Percentiles rank a stretch among this genome's conserved stretches.
phyloP scores from a whole-genome alignment of 2,888 invertebrate genomes.

The Acleris emargana region DNA sequence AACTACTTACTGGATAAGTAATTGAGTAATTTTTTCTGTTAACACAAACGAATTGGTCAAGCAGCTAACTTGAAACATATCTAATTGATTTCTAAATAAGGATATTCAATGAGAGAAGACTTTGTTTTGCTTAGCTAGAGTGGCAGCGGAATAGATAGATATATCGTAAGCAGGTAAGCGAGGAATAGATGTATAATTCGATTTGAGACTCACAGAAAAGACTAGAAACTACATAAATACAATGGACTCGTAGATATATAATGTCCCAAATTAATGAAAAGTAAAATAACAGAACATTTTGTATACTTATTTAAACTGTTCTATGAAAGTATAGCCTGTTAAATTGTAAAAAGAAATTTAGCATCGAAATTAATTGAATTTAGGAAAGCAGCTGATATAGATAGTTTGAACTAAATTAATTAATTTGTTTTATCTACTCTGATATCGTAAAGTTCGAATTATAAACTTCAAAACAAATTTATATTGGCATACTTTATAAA shows the following conservation, averaged over 20 bases:
- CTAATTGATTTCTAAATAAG: neutral
- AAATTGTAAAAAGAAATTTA: constrained; percentile 19
- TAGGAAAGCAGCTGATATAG: neutral
- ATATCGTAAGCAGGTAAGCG: constrained; percentile 1
- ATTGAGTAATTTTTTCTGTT: constrained; percentile 1
- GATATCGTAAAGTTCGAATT: no score
- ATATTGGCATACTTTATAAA: no score
- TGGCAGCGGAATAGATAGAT: neutral
- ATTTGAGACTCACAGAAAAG: constrained; percentile 21
- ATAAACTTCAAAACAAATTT: no score
- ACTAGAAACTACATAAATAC: constrained; percentile 19
- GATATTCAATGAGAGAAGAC: neutral
- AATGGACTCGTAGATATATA: constrained; percentile 25
- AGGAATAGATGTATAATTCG: constrained; percentile 9
- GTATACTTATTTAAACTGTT: constrained; percentile 14
- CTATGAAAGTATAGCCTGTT: constrained; percentile 7
- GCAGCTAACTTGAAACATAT: neutral
- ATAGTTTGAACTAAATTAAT: neutral
- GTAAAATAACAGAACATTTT: constrained; percentile 13
- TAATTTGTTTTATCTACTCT: neutral
- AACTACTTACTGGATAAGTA: no score
- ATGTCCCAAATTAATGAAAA: constrained; percentile 25
- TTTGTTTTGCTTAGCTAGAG: neutral
- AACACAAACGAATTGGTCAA: neutral
- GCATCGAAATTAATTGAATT: constrained; percentile 7